phyloP scores from a whole-genome alignment of 2,113 vertebrate genomes.

The human (Homo sapiens) region DNA sequence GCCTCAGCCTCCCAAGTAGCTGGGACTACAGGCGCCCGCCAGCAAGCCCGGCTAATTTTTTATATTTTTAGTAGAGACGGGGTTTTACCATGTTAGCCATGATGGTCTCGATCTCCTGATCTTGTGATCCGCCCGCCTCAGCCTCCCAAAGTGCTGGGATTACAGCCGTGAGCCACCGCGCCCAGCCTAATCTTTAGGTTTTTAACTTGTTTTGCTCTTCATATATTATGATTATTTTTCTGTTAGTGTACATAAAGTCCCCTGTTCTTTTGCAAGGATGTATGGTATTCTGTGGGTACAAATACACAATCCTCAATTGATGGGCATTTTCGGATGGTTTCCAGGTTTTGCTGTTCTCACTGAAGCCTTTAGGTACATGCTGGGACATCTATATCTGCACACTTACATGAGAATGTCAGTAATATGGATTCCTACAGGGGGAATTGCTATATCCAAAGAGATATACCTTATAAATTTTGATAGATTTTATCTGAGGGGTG shows the following conservation, averaged over 20 bases:
- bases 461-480: background rate
- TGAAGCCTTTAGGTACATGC: background rate
- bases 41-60: too few relatives aligned
- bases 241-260: background rate
- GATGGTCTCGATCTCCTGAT: too few relatives aligned
- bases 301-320: background rate
- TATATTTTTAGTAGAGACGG: too few relatives aligned
- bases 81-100: too few relatives aligned
- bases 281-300: background rate
- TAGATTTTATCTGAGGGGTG: background rate
- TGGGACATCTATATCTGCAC: background rate
- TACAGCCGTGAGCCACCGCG: too few relatives aligned
- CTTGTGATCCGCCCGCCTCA: too few relatives aligned
- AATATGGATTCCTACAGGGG: background rate
- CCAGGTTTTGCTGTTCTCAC: background rate
- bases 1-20: too few relatives aligned
- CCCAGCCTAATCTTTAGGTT: background rate
- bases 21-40: too few relatives aligned
- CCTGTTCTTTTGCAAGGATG: background rate
- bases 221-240: background rate
- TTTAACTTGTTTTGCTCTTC: background rate
- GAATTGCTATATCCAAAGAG: background rate
- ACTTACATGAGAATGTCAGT: background rate
- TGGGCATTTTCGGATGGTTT: background rate
- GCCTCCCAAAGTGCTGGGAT: too few relatives aligned